Evolutionary conservation across 2,113 vertebrate species (phyloP).

Genomic region (Vimba vimba): DNA sequence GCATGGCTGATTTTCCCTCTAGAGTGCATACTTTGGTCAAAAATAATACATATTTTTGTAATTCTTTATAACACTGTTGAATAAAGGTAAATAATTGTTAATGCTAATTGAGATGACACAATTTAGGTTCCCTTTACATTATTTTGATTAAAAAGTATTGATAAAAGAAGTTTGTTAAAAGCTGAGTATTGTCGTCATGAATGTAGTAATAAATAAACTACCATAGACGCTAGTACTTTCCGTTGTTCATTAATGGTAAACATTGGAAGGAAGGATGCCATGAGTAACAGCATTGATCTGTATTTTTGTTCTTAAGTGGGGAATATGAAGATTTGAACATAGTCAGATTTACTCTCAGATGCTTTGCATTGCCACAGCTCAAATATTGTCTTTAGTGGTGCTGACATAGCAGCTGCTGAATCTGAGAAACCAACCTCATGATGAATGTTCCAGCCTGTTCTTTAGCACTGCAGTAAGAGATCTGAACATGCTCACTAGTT

Average conservation of each 20-base stretch:
- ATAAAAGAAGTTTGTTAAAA: neutral
- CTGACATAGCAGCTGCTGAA: constrained; percentile 16
- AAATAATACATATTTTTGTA: neutral
- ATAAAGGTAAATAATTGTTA: neutral
- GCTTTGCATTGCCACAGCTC: neutral
- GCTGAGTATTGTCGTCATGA: neutral
- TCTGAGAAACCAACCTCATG: neutral
- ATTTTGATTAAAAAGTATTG: too few species aligned
- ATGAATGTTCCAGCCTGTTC: neutral
- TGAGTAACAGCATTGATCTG: neutral
- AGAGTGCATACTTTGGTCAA: too few species aligned
- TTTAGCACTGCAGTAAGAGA: neutral
- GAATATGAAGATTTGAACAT: neutral
- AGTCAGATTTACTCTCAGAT: neutral
- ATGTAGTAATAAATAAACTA: neutral
- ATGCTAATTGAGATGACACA: neutral
- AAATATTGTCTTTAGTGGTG: neutral
- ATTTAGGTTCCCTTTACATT: too few species aligned
- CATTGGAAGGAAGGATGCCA: too few species aligned
- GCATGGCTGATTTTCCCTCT: neutral
- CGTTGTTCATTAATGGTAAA: neutral
- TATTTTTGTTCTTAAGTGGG: neutral
- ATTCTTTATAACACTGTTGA: neutral
- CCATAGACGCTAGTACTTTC: neutral
- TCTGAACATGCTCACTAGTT: neutral